A percentile compares a stretch with the other conserved stretches of the same genome.
phyloP scores from a whole-genome alignment of 2,113 vertebrate genomes.

The Pavo muticus region DNA sequence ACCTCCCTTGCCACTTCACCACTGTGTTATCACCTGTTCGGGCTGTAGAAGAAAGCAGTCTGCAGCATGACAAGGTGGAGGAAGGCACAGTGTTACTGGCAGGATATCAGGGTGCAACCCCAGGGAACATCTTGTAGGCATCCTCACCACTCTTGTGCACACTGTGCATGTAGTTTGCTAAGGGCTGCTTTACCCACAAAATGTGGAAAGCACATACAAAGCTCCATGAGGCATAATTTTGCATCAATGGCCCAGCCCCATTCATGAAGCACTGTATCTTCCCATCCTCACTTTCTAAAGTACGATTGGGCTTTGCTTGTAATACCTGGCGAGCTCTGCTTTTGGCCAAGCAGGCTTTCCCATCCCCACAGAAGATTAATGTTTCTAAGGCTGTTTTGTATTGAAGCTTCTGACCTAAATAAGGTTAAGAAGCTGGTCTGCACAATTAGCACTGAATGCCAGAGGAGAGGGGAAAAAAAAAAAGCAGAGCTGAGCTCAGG shows the following conservation, averaged over 20 bases:
- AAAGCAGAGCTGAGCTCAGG: not conserved
- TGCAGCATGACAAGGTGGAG: not conserved
- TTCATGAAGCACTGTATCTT: not conserved
- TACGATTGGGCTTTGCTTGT: not conserved
- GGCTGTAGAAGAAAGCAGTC: not conserved
- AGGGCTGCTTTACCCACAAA: not conserved
- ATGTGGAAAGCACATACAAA: not conserved
- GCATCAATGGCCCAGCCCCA: not conserved
- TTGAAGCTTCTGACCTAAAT: slow-evolving; percentile 59
- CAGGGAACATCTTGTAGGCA: fast-evolving
- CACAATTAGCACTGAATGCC: not conserved
- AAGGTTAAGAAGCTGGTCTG: slow-evolving; percentile 22
- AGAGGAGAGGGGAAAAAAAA: not conserved
- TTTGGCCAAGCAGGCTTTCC: not conserved
- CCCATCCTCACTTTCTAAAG: not conserved
- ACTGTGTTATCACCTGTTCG: not conserved
- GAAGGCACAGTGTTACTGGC: fast-evolving
- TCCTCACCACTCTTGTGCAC: fast-evolving
- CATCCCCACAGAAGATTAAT: not conserved
- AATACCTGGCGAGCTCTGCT: not conserved
- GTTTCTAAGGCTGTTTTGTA: slow-evolving; percentile 16
- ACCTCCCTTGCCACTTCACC: not conserved
- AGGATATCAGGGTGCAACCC: not conserved
- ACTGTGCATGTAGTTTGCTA: not conserved
- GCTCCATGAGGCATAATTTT: not conserved